phyloP scores from a whole-genome alignment of 2,888 invertebrate species.

The Timema podura region DNA sequence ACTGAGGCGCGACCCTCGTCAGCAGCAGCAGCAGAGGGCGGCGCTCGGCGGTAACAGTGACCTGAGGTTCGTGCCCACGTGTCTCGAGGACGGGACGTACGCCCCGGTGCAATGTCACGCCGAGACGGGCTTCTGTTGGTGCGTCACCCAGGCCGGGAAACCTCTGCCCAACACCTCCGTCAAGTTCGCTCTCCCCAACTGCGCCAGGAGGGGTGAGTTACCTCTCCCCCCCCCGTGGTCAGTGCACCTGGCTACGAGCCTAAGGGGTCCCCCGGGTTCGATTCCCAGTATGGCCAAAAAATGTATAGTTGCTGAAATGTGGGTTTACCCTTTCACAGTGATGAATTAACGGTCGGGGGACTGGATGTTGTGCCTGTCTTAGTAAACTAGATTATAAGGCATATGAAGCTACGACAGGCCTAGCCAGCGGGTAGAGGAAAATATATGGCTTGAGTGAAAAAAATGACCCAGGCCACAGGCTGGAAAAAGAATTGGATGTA shows the following conservation, averaged over 20 bases:
- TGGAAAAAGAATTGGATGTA: slow-evolving; percentile 9
- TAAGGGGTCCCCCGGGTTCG: background rate
- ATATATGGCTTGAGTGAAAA: too few species aligned
- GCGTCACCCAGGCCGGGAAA: slow-evolving; percentile 78
- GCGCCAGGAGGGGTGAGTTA: slow-evolving; percentile 44
- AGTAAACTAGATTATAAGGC: too few species aligned
- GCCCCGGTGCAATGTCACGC: slow-evolving; percentile 80
- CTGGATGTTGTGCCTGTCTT: too few species aligned
- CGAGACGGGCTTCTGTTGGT: slow-evolving; percentile 80
- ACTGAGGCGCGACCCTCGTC: slow-evolving; percentile 40
- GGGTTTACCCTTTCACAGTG: too few species aligned
- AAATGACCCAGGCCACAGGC: too few species aligned
- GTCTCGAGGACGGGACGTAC: slow-evolving; percentile 78
- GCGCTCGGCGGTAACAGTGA: slow-evolving; percentile 46
- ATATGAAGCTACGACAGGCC: too few species aligned
- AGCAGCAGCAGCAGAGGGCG: slow-evolving; percentile 43
- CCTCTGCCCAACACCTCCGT: slow-evolving; percentile 78
- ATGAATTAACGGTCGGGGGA: too few species aligned
- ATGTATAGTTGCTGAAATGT: background rate
- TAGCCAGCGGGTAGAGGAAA: too few species aligned
- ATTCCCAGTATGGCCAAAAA: background rate
- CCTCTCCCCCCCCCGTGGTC: background rate
- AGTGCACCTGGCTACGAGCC: too few species aligned
- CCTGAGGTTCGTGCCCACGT: slow-evolving; percentile 66
- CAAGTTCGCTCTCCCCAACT: slow-evolving; percentile 64